Evolutionary conservation across 2,797 vertebrate species (phyloP), one percentile per base, ranked within the genome.

Genomic region (Epinephelus coioides): DNA sequence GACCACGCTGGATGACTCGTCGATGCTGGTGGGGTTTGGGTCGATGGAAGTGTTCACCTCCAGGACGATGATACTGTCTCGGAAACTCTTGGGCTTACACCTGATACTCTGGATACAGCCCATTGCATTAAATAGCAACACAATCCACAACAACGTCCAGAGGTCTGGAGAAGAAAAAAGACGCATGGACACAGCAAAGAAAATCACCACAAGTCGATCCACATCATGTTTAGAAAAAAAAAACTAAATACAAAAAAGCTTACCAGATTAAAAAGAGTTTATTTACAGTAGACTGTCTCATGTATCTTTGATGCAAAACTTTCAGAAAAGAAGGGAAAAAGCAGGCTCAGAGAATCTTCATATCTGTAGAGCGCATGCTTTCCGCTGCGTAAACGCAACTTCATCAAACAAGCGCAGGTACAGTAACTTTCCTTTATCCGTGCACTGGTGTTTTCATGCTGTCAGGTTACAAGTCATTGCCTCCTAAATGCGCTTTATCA

Each of bases 21-120:
- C 98, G n/a, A 99, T 98, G 96, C 96, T 98, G 94, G 98, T 99
- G 89, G 98, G 98, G 79, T 96, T 94, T 64, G 97, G 92, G 90
- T 99, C 98, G 40, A 99, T 99, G 73, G 96, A 97, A 59, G 97
- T 95, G 89, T 96, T 98, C 89, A 99, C 95, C 69, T 99, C 98
- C 53, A 97, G 94, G 89, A 99, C 97, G 0, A 95, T 91, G 91
- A 99, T 96, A 55, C 97, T 97, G 71, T 99, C 98, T 90, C 97
- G 97, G 93, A 99, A 98, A 95, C 97, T 97, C 95, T 97, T 98
- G 86, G 97, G 96, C 94, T 99, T 99, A 95, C 96, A 98, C 91
- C 96, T 97, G 90, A 99, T 96, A 87, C 98, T 99, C 95, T 99
- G 98, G 93, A 99, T 97, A 88, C 98, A 99, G 96, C 98, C 98